Evolutionary conservation across 2,797 vertebrate species (phyloP), one percentile per base, ranked within the genome.

Genomic region (Prunella strophiata): DNA sequence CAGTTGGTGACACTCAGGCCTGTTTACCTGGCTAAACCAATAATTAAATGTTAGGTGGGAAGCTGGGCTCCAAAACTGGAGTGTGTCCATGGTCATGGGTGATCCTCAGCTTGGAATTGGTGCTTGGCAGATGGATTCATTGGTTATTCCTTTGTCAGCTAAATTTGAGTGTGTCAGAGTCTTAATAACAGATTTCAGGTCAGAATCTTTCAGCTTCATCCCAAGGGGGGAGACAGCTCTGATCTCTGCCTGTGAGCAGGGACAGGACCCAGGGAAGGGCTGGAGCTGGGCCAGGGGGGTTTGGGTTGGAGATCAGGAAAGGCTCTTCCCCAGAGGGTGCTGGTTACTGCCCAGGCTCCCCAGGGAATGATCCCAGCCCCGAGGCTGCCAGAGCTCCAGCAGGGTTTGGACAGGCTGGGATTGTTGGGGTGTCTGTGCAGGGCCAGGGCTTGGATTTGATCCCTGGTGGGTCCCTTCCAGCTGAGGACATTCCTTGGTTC

Each of bases 211-310:
- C 36, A 25, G 38, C 27, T 51, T 38, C 67, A 14, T n/a, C 54
- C 63, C 6, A 6, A 26, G 26, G 32, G 4, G 7, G 14, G 6
- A 18, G 15, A 4, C 42, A 78, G 50, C 50, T 63, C 58, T 19
- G 50, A 13, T 15, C 30, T 2, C 59, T 74, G 30, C 51, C 30
- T 40, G n/a, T n/a, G 71, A 11, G 47, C 11, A 18, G 57, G 40
- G 11, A 32, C 26, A 52, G 45, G 8, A 20, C 2, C 2, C 1
- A 4, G 16, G 34, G 29, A 47, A 2, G 0, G 2, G n/a, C 61
- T 51, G 71, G 52, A 36, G 71, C 45, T 74, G 71, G 13, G 43
- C 3, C 52, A 26, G 30, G 36, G 27, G 12, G 25, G 16, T 8
- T 74, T 27, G 8, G 38, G 17, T 0, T 30, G 43, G 62, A 38